Evolutionary conservation across 1,140 invertebrate genomes (phyloP), one percentile per base, ranked within the genome.

Genomic region (Caenorhabditis brenneri): DNA sequence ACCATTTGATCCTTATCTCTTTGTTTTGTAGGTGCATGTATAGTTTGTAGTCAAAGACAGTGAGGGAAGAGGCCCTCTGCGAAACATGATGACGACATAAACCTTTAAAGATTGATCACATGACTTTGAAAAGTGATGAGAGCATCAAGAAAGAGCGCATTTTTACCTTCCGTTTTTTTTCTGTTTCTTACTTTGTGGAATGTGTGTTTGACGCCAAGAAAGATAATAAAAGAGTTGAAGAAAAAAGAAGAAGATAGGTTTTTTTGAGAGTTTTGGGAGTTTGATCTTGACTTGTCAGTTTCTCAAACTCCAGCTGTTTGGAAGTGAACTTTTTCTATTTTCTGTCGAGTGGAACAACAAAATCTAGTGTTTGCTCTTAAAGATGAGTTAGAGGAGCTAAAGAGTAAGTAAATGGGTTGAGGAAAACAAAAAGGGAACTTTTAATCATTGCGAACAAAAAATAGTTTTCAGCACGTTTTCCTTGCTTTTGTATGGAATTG

Each of bases 201-300:
- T 74, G 65, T 42, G 22, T 22, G 36, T 74, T 27, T 46, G 36
- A 33, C 58, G 33, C n/a, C 22, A 46, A 46, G 31, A 36, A 65
- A 65, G 65, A 24, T 31, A 74, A 74, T 74, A 42, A 74, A 42
- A 74, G 65, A 74, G 36, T 74, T 74, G 65, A 55, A 24, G 27
- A 55, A 55, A 51, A 36, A 74, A 46, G 24, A 74, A 74, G 65
- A 74, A 74, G 65, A 74, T 74, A 74, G 33, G 36, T 27, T 42
- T 42, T n/a, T n/a, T 74, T 27, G n/a, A 74, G 65, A 74, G 65
- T 74, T 65, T 74, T 74, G 65, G 19, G n/a, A 74, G 65, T 74
- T 74, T 74, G 65, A 74, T 74, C 36, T 74, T 74, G 36, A 74
- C 65, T 74, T 74, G 65, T 74, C 65, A 74, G 24, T 36, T 74